Conservation (phyloP, 1,140 invertebrate species). For the Elymnias hypermnestra region DNA sequence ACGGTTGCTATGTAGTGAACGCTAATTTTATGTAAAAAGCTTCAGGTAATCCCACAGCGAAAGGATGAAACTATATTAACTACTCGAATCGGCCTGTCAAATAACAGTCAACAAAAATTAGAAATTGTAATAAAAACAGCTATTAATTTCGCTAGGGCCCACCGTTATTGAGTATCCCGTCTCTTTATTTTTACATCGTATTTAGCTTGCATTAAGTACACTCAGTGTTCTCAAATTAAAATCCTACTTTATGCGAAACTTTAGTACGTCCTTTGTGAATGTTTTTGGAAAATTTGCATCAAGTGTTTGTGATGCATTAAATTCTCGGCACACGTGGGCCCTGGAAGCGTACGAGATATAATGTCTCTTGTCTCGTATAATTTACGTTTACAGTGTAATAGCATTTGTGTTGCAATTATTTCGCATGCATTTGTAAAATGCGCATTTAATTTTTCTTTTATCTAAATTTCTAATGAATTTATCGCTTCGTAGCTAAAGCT, state of each 20-base stretch:
- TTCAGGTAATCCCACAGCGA: no score
- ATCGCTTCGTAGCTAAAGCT: no score
- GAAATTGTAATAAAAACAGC: no score
- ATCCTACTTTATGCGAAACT: not conserved
- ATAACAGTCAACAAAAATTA: no score
- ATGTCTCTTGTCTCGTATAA: slow-evolving; percentile 11
- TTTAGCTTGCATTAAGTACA: not conserved
- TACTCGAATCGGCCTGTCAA: no score
- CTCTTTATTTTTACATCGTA: no score
- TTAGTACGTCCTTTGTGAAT: slow-evolving; percentile 11
- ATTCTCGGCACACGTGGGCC: slow-evolving; percentile 5
- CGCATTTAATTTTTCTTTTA: slow-evolving; percentile 1
- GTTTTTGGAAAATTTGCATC: slow-evolving; percentile 26
- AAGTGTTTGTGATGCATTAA: slow-evolving; percentile 20
- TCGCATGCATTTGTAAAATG: slow-evolving; percentile 1
- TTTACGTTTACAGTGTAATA: slow-evolving; percentile 4
- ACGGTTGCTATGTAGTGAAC: no score
- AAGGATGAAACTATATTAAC: no score
- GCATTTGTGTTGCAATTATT: slow-evolving; percentile 2
- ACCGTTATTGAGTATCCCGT: no score
- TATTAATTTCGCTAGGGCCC: no score
- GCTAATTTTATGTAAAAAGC: no score
- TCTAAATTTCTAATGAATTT: no score
- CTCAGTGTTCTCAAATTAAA: slow-evolving; percentile 1
- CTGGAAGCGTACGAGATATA: slow-evolving; percentile 5